These are phyloP conservation scores for Himalopsyche tibetana DNA, from an alignment of 2,888 invertebrate species.

Conservation along the genomic window DNA sequence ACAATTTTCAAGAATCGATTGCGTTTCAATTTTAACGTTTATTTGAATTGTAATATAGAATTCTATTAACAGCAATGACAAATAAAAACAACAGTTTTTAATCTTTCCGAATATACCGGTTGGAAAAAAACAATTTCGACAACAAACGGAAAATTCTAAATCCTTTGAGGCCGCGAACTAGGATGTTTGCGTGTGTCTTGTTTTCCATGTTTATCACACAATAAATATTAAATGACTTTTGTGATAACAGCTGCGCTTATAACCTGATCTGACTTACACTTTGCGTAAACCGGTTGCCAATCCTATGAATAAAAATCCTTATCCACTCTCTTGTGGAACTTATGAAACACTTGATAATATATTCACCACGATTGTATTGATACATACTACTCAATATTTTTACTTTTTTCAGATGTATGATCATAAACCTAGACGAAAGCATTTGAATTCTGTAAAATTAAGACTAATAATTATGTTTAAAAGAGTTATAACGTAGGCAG, in stretches of 20 bases:
- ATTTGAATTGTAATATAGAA: too few species aligned
- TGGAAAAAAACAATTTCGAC: neutral
- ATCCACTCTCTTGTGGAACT: conserved; percentile 44
- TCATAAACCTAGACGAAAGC: too few species aligned
- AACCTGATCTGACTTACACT: conserved; percentile 55
- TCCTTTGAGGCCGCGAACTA: conserved; percentile 45
- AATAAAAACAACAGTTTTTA: too few species aligned
- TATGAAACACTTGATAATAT: neutral
- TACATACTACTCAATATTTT: neutral
- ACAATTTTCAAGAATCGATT: too few species aligned
- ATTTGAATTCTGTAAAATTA: too few species aligned
- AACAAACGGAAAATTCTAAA: conserved; percentile 22
- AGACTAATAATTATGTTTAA: too few species aligned
- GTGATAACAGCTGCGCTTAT: conserved; percentile 54
- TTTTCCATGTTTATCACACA: conserved; percentile 50
- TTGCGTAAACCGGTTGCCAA: conserved; percentile 56
- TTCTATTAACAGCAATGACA: too few species aligned
- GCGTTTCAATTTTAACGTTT: too few species aligned
- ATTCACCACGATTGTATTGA: neutral
- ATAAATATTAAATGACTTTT: conserved; percentile 58
- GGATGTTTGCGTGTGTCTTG: conserved; percentile 60
- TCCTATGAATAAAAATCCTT: conserved; percentile 54
- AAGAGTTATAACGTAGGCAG: too few species aligned
- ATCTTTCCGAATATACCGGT: neutral
- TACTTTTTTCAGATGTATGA: too few species aligned